These are phyloP conservation scores for Tragelaphus imberbis DNA, from an alignment of 2,113 vertebrate genomes.

Conservation along the genomic window DNA sequence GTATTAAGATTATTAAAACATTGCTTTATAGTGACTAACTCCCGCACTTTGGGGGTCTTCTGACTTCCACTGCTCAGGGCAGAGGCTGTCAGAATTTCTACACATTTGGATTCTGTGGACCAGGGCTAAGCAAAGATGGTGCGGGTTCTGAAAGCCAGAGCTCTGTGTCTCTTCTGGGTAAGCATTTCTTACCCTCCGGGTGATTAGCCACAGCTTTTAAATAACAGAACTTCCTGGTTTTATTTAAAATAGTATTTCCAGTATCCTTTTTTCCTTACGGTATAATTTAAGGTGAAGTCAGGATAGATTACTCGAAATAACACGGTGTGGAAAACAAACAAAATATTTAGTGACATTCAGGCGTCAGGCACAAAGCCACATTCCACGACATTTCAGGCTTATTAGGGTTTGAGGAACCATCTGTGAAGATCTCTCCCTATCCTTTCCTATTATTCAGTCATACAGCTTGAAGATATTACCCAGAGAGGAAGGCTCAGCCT, in stretches of 20 bases:
- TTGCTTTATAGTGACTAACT: background rate
- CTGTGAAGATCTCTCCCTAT: conserved; percentile 2
- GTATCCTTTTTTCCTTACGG: background rate
- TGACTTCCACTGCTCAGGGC: background rate
- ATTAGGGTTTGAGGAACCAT: background rate
- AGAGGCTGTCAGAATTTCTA: background rate
- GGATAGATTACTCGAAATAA: background rate
- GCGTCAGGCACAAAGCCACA: background rate
- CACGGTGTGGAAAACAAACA: background rate
- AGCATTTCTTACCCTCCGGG: background rate
- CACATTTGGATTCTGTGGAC: background rate
- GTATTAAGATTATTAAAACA: background rate
- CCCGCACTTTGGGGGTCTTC: background rate
- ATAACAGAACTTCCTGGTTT: background rate
- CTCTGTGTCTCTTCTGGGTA: too few species aligned
- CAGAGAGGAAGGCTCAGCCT: background rate
- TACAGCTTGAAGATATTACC: conserved; percentile 25
- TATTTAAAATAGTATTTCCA: background rate
- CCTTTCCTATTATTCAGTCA: background rate
- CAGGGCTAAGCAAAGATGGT: too few species aligned
- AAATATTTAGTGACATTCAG: conserved; percentile 11
- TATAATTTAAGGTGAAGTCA: background rate
- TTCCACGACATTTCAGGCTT: conserved; percentile 13
- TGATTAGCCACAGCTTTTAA: background rate
- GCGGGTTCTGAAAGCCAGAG: accelerated